Evolutionary conservation across 2,113 vertebrate genomes (phyloP).

Genomic region (Percopsis transmontana): DNA sequence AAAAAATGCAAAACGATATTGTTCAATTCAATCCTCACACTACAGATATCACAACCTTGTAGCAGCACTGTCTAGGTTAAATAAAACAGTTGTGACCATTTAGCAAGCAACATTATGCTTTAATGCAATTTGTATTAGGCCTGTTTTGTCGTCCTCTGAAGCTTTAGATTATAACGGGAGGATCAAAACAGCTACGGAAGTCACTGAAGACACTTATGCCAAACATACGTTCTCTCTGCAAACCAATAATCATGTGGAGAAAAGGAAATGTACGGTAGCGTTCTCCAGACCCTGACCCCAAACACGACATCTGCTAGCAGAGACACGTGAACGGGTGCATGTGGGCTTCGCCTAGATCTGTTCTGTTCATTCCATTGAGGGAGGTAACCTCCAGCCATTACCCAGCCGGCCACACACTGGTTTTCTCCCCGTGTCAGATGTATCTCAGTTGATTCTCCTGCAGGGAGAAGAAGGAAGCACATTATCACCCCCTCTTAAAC

Average conservation of each 20-base stretch:
- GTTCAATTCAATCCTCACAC: slow-evolving; percentile 48
- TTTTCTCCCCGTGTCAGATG: not conserved
- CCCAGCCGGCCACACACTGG: slow-evolving; percentile 23
- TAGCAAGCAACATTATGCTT: slow-evolving; percentile 20
- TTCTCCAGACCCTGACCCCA: slow-evolving; percentile 26
- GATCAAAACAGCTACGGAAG: slow-evolving; percentile 22
- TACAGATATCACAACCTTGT: slow-evolving; percentile 51
- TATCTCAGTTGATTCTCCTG: slow-evolving; percentile 63
- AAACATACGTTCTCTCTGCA: not conserved
- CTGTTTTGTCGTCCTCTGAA: slow-evolving; percentile 1
- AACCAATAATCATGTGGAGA: slow-evolving; percentile 18
- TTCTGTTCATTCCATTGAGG: too few relatives aligned
- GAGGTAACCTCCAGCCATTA: slow-evolving; percentile 38
- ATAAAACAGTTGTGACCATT: slow-evolving; percentile 42
- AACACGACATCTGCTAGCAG: slow-evolving; percentile 51
- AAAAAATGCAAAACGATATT: slow-evolving; percentile 28
- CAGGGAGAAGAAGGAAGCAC: not conserved
- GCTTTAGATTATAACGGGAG: too few relatives aligned
- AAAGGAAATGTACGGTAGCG: slow-evolving; percentile 22
- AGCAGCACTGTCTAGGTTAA: slow-evolving; percentile 72
- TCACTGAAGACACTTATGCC: slow-evolving; percentile 17
- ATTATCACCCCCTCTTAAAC: too few relatives aligned
- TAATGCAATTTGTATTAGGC: slow-evolving; percentile 20
- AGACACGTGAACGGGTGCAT: too few relatives aligned
- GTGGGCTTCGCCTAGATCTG: too few relatives aligned